Base-by-base conservation (phyloP, 2,113 vertebrate genomes). In the Brachyhypopomus occidentalis region DNA sequence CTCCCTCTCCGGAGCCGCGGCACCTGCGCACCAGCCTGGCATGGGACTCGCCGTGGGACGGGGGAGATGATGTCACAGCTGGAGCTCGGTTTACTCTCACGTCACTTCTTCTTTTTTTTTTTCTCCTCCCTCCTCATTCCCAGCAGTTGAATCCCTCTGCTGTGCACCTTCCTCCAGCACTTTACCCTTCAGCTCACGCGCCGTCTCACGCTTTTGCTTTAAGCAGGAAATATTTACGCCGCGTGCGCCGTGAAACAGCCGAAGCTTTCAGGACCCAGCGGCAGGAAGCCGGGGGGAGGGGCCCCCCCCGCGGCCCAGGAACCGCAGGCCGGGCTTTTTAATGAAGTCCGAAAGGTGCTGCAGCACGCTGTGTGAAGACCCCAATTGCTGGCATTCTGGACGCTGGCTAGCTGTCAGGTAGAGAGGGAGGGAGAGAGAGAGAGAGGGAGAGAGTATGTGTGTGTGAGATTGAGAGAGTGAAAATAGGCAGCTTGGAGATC, bases 331-430 rank as follows among this genome's bases (percentile, higher is more conserved):
- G 84, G 87, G 81, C 3, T 30, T 87, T 86, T 79, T 87, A 86
- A 84, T 87, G 74, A 87, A 82, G 84, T 87, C 88, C 83, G 84
- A 84, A 52, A 89, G 85, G 76, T 78, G 80, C 71, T 70, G n/a
- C 77, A 77, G 72, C 84, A 84, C 79, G 80, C 83, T 84, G 75
- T 83, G 77, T 73, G 16, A 41, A 74, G 75, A 67, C 52, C 70
- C 59, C 85, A 8, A 14, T 27, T 27, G 19, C 66, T 70, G 34
- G 12, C 36, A 9, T 17, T 0, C 38, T 27, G 4, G 9, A 64
- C 1, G 11, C 75, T 76, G 69, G 63, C 71, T 78, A 67, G 38
- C 75, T 81, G 72, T 69, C 48, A 16, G 76, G 55, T 69, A 76
- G 77, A 75, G 67, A 69, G n/a, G 59, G 64, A 69, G 30, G 22